phyloP scores from a whole-genome alignment of 1,140 invertebrate species.

The Antheraea mylitta region DNA sequence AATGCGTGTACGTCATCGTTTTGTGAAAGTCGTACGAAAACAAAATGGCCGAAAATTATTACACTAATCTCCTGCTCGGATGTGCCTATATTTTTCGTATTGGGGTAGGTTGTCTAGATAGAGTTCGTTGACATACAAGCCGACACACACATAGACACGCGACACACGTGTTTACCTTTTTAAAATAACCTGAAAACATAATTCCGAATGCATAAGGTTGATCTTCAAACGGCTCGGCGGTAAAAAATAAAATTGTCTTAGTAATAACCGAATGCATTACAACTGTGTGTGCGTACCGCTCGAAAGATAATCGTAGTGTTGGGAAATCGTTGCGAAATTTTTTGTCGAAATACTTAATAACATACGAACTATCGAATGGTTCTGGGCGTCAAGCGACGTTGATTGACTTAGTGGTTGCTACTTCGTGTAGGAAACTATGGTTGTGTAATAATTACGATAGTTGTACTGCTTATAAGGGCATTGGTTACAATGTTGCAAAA shows the following conservation, averaged over 20 bases:
- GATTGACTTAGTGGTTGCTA: conserved; percentile 9
- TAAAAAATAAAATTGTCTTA: conserved; percentile 30
- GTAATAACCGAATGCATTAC: conserved; percentile 52
- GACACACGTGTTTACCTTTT: conserved; percentile 16
- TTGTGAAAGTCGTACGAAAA: background rate
- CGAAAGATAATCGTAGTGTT: conserved; percentile 57
- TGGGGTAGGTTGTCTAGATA: conserved; percentile 66
- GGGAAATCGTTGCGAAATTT: conserved; percentile 48
- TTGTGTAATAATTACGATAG: background rate
- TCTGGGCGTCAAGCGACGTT: conserved; percentile 5
- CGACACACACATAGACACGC: conserved; percentile 19
- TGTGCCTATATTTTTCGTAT: conserved; percentile 55
- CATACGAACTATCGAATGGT: conserved; percentile 28
- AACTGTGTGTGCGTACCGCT: conserved; percentile 44
- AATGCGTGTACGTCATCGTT: background rate
- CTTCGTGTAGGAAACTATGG: conserved; percentile 11
- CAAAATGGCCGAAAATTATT: conserved; percentile 1
- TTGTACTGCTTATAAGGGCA: background rate
- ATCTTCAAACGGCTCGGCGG: conserved; percentile 20
- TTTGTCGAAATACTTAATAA: conserved; percentile 51
- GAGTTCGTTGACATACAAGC: conserved; percentile 63
- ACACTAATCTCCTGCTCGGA: conserved; percentile 1
- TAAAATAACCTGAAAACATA: conserved; percentile 6
- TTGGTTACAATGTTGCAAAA: background rate
- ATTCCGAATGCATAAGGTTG: conserved; percentile 25